phyloP scores from a whole-genome alignment of 1,140 invertebrate genomes.

The Drosophila leontia region DNA sequence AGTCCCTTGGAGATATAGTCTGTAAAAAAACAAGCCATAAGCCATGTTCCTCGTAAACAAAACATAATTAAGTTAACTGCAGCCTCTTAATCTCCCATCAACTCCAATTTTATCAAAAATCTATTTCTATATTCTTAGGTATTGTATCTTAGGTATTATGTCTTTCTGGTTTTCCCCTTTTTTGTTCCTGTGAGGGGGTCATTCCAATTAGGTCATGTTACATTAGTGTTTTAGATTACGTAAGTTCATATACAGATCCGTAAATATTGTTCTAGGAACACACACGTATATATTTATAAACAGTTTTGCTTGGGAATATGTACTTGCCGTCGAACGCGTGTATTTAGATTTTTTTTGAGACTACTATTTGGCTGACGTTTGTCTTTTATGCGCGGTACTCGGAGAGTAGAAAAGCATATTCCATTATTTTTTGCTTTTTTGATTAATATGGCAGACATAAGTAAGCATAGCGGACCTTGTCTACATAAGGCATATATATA shows the following conservation, averaged over 20 bases:
- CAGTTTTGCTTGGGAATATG: constrained; percentile 55
- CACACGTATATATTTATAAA: constrained; percentile 41
- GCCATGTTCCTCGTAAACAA: background rate
- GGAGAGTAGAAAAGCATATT: constrained; percentile 28
- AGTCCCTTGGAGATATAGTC: constrained; percentile 53
- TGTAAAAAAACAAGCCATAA: constrained; percentile 18
- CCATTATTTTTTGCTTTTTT: background rate
- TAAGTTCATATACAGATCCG: constrained; percentile 36
- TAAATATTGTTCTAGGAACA: constrained; percentile 45
- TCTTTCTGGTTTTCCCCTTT: constrained; percentile 4
- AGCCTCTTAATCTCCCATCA: constrained; percentile 3
- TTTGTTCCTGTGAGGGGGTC: background rate
- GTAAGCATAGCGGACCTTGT: constrained; percentile 12
- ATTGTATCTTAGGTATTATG: too few relatives aligned
- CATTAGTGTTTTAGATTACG: constrained; percentile 35
- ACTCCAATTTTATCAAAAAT: background rate
- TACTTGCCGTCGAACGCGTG: constrained; percentile 60
- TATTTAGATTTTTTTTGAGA: constrained; percentile 48
- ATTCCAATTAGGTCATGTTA: constrained; percentile 30
- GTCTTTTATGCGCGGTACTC: constrained; percentile 59
- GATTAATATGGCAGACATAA: constrained; percentile 1
- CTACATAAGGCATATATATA: constrained; percentile 9
- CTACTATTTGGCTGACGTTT: constrained; percentile 67
- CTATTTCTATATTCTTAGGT: constrained; percentile 13
- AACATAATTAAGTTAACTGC: constrained; percentile 1